These are phyloP conservation scores for Lasioglossum malachurum DNA, from an alignment of 2,888 invertebrate genomes.

Conservation along the genomic window DNA sequence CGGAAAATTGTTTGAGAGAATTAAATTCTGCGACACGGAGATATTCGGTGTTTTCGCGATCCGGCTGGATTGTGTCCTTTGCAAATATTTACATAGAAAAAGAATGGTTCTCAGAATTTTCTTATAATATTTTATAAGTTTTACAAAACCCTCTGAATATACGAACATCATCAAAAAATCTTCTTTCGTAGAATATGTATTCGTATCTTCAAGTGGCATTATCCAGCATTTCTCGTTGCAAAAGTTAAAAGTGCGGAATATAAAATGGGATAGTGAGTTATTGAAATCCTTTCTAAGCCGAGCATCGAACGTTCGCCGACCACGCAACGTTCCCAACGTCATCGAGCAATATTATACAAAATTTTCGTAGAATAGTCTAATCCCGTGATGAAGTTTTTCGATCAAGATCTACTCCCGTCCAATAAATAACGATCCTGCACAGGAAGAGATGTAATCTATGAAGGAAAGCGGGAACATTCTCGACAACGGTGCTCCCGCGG, in stretches of 20 bases:
- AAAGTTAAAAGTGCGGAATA: background rate
- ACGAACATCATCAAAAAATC: background rate
- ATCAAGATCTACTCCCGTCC: background rate
- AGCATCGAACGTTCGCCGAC: background rate
- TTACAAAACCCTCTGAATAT: background rate
- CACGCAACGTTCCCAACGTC: background rate
- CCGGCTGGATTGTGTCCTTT: background rate
- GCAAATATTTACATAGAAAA: background rate
- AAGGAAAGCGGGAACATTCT: constrained; percentile 16
- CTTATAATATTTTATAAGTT: background rate
- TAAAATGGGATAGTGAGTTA: background rate
- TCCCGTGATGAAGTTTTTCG: background rate
- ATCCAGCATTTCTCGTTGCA: background rate
- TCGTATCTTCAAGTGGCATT: background rate
- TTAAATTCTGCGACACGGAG: background rate
- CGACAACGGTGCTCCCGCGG: constrained; percentile 18
- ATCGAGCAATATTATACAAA: constrained; percentile 2
- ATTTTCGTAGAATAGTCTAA: background rate
- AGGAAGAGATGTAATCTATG: background rate
- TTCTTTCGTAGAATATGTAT: background rate
- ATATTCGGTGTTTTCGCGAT: background rate
- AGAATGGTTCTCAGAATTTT: background rate
- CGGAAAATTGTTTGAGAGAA: background rate
- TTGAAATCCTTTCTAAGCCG: background rate
- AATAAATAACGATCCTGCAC: constrained; percentile 14